A percentile compares a stretch with the other conserved stretches of the same genome.
Evolutionary conservation across 2,113 vertebrate species (phyloP).

Genomic region (Oreocharis arfaki): DNA sequence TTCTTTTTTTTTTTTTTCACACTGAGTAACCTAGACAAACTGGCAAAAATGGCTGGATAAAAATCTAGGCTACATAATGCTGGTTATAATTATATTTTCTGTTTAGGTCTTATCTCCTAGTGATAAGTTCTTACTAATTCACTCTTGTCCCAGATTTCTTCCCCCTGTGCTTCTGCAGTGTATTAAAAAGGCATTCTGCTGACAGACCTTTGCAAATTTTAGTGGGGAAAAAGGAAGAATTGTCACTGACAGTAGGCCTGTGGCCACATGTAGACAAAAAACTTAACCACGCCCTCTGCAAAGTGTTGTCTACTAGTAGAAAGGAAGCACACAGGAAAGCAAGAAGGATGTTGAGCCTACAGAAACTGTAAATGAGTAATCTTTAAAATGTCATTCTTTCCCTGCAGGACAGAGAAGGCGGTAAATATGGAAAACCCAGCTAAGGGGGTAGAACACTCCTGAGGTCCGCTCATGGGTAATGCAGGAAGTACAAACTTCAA

Average conservation of each 20-base stretch:
- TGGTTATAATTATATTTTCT: not conserved
- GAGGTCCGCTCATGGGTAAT: rapidly evolving
- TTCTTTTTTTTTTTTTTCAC: not conserved
- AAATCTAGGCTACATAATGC: not conserved
- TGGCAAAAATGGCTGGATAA: not conserved
- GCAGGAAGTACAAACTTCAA: not conserved
- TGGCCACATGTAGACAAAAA: not conserved
- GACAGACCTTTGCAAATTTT: not conserved
- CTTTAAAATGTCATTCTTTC: not conserved
- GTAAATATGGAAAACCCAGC: not conserved
- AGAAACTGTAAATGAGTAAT: not conserved
- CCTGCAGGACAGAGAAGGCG: not conserved
- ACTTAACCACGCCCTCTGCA: not conserved
- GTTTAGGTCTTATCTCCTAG: not conserved
- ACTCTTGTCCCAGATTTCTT: not conserved
- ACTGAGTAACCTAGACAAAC: not conserved
- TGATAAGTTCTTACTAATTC: not conserved
- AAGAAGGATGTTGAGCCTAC: not conserved
- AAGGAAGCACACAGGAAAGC: not conserved
- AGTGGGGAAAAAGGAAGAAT: not conserved
- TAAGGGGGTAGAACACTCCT: not conserved
- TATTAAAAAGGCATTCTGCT: not conserved
- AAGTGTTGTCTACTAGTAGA: not conserved
- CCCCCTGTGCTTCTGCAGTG: not conserved
- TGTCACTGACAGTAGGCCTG: not conserved